Evolutionary conservation across 2,113 vertebrate genomes (phyloP).

Genomic region (Ursus arctos): DNA sequence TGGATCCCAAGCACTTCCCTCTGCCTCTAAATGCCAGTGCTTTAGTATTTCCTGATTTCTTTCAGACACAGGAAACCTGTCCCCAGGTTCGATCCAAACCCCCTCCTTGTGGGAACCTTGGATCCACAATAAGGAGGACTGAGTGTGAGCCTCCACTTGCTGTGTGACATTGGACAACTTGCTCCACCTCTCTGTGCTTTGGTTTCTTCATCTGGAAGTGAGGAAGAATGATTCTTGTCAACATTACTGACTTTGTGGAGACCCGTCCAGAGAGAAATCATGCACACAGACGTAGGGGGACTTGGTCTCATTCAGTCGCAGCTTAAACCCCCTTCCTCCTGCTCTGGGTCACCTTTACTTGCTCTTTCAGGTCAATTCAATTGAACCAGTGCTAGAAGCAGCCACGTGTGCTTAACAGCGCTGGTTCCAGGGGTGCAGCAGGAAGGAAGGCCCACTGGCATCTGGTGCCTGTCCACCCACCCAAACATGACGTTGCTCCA

Average conservation of each 20-base stretch:
- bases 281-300: neutral
- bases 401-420: rapidly evolving
- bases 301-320: neutral
- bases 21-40: neutral
- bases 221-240: neutral
- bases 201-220: neutral
- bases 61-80: neutral
- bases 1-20: neutral
- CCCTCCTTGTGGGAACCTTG: neutral
- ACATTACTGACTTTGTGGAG: neutral
- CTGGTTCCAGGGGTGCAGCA: neutral
- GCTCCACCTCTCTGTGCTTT: constrained; percentile 14
- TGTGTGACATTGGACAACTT: neutral
- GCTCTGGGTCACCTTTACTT: neutral
- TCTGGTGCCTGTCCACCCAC: neutral
- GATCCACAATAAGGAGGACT: neutral
- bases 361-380: neutral
- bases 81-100: neutral
- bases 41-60: neutral
- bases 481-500: neutral
- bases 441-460: neutral
- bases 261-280: neutral
- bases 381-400: neutral
- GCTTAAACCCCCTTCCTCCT: neutral
- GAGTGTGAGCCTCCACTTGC: neutral